Evolutionary conservation across 2,113 vertebrate genomes (phyloP).

Genomic region (Podiceps cristatus): DNA sequence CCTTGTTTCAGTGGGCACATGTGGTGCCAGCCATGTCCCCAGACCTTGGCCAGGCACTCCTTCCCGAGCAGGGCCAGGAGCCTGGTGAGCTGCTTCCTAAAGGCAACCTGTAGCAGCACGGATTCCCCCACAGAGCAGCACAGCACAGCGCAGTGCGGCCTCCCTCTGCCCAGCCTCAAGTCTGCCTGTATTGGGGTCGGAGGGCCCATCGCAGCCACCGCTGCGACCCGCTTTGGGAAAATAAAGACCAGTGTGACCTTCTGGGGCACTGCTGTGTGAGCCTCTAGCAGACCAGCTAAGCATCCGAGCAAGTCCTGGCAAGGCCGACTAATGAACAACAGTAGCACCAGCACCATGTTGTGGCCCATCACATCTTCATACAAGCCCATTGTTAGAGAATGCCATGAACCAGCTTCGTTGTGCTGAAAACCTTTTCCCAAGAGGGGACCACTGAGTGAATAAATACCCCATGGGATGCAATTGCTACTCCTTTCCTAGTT

Average conservation of each 20-base stretch:
- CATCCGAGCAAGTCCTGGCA: not conserved
- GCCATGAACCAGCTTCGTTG: not conserved
- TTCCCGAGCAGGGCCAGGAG: not conserved
- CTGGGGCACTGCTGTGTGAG: not conserved
- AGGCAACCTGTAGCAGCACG: accelerated
- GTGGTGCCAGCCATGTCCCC: not conserved
- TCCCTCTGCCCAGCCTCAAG: not conserved
- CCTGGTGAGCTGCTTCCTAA: not conserved
- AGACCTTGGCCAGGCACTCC: not conserved
- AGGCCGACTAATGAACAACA: accelerated
- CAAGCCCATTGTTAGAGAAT: not conserved
- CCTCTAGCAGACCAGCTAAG: not conserved
- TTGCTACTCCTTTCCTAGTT: not conserved
- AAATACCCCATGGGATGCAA: not conserved
- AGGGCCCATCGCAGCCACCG: accelerated
- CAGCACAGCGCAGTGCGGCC: not conserved
- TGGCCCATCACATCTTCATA: not conserved
- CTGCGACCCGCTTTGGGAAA: not conserved
- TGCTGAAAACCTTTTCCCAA: not conserved
- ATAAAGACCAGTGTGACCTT: not conserved
- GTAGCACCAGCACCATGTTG: not conserved
- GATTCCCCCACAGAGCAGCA: too few species aligned
- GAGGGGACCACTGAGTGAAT: not conserved
- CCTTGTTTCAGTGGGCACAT: not conserved
- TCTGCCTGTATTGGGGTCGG: accelerated